A percentile compares a stretch with the other conserved stretches of the same genome.
phyloP scores from a whole-genome alignment of 1,140 invertebrate genomes.

The Wasmannia auropunctata region DNA sequence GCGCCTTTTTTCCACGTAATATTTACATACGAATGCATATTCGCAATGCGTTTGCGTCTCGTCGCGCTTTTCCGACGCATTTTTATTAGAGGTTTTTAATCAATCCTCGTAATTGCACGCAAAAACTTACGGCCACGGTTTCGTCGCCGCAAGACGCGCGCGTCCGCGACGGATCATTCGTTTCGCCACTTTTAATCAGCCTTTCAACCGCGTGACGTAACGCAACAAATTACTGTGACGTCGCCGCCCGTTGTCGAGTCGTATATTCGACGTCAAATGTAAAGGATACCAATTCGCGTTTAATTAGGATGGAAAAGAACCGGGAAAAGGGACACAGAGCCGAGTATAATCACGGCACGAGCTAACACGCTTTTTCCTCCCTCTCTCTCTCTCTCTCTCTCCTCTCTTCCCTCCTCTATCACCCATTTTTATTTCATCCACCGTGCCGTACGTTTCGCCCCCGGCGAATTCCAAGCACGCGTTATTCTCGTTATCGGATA shows the following conservation, averaged over 20 bases:
- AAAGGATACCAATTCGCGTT: slow-evolving; percentile 40
- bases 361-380: not conserved
- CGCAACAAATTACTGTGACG: slow-evolving; percentile 5
- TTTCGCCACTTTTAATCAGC: slow-evolving; percentile 37
- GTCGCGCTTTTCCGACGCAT: not conserved
- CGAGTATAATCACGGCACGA: slow-evolving; percentile 5
- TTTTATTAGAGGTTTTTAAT: slow-evolving; percentile 25
- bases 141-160: not conserved
- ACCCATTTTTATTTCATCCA: slow-evolving; percentile 26
- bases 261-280: not conserved
- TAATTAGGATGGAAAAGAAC: slow-evolving; percentile 33
- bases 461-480: slow-evolving; percentile 48
- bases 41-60: not conserved
- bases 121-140: not conserved
- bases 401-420: not conserved
- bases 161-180: not conserved
- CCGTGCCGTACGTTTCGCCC: slow-evolving; percentile 11
- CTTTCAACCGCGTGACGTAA: not conserved
- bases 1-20: not conserved
- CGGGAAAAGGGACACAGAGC: not conserved
- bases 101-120: slow-evolving; percentile 16
- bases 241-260: not conserved
- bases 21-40: slow-evolving; percentile 13
- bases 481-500: slow-evolving; percentile 61
- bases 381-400: not conserved